phyloP scores from a whole-genome alignment of 1,140 invertebrate species.

The Rhyacophila brunnea region DNA sequence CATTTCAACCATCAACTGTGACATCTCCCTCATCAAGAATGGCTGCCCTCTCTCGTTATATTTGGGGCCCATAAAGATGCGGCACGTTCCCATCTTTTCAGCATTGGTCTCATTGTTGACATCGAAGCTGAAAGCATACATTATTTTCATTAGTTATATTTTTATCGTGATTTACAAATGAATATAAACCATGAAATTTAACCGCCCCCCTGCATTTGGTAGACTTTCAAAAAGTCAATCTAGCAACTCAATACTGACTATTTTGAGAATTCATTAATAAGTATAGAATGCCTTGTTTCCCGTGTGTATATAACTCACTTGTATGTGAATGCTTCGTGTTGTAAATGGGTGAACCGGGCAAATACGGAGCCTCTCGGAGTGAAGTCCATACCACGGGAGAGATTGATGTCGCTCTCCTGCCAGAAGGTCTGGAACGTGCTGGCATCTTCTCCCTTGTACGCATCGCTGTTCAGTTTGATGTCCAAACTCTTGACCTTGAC shows the following conservation, averaged over 20 bases:
- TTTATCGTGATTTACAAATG: no score
- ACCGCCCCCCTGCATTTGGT: no score
- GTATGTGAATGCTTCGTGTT: conserved; percentile 48
- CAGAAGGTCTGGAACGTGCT: conserved; percentile 47
- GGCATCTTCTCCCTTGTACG: conserved; percentile 38
- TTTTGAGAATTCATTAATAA: conserved; percentile 2
- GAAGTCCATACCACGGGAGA: conserved; percentile 55
- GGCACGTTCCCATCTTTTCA: conserved; percentile 49
- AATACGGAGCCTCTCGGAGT: conserved; percentile 44
- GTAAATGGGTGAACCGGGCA: conserved; percentile 51
- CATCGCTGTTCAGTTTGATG: conserved; percentile 47
- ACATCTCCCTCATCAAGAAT: conserved; percentile 53
- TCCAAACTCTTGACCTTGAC: conserved; percentile 57
- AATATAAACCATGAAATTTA: no score
- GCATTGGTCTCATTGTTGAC: neutral
- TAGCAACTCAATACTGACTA: no score
- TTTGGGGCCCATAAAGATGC: conserved; percentile 61
- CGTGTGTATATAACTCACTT: no score
- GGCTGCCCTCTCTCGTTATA: conserved; percentile 55
- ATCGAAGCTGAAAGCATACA: neutral
- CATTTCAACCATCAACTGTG: conserved; percentile 57
- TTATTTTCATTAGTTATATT: no score
- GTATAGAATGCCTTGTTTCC: conserved; percentile 30
- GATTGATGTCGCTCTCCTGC: conserved; percentile 52
- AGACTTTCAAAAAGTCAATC: no score